Conservation (phyloP, 2,888 invertebrate species). For the Drosophila hamatofila region DNA sequence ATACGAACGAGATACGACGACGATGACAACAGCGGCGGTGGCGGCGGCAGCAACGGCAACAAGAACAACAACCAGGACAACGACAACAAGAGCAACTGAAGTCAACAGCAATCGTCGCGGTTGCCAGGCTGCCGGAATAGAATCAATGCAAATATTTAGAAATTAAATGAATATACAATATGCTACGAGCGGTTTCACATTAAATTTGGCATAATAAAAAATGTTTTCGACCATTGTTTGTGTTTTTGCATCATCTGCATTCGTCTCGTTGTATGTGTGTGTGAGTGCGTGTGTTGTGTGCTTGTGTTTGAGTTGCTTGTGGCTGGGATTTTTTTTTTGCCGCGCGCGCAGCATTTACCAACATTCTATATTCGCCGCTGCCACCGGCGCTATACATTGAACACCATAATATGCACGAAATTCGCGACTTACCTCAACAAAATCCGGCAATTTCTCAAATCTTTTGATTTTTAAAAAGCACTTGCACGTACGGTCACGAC, state of each 20-base stretch:
- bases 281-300: slow-evolving; percentile 4
- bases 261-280: slow-evolving; percentile 14
- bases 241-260: slow-evolving; percentile 59
- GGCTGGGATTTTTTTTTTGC: slow-evolving; percentile 37
- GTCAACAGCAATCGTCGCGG: slow-evolving; percentile 6
- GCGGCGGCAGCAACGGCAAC: background rate
- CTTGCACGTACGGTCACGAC: slow-evolving; percentile 44
- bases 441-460: slow-evolving; percentile 3
- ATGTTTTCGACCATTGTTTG: slow-evolving; percentile 47
- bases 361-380: background rate
- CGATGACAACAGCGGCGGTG: background rate
- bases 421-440: slow-evolving; percentile 34
- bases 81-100: slow-evolving; percentile 13
- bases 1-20: background rate
- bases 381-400: too few species aligned
- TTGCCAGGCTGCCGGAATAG: slow-evolving; percentile 11
- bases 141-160: background rate
- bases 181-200: background rate
- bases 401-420: too few species aligned
- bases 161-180: background rate
- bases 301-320: slow-evolving; percentile 37
- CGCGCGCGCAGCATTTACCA: slow-evolving; percentile 47
- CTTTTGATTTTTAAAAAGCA: slow-evolving; percentile 12
- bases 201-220: background rate
- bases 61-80: background rate